These are phyloP conservation scores for Drosophila nannoptera DNA, from an alignment of 1,140 invertebrate species.

Conservation along the genomic window DNA sequence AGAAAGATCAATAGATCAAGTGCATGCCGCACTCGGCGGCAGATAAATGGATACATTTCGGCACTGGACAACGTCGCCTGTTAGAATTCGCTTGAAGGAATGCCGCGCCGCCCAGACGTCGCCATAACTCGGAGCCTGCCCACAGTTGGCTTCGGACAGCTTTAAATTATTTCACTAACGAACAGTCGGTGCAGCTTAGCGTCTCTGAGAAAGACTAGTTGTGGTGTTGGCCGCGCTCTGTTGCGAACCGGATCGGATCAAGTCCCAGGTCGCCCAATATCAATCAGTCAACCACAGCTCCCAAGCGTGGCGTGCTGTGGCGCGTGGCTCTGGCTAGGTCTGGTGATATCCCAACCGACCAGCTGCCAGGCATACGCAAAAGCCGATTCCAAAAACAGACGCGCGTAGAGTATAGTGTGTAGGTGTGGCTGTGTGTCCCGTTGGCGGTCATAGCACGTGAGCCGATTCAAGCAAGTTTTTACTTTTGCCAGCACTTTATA, in stretches of 20 bases:
- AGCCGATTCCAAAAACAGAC: conserved; percentile 18
- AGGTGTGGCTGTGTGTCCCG: conserved; percentile 10
- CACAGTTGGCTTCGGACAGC: conserved; percentile 32
- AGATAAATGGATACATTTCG: conserved; percentile 73
- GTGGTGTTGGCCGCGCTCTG: conserved; percentile 12
- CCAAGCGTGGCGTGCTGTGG: conserved; percentile 34
- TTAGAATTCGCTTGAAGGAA: conserved; percentile 52
- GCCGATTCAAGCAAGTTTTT: conserved; percentile 37
- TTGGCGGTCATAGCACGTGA: conserved; percentile 5
- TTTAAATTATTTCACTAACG: conserved; percentile 22
- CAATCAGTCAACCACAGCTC: conserved; percentile 61
- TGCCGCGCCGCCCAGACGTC: conserved; percentile 67
- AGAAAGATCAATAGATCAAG: conserved; percentile 78
- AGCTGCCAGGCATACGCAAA: conserved; percentile 23
- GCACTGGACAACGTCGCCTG: conserved; percentile 38
- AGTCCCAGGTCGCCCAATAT: conserved; percentile 63
- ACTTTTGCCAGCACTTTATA: conserved; percentile 34
- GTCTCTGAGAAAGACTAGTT: conserved; percentile 17
- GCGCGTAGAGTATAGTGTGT: conserved; percentile 20
- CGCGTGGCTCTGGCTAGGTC: conserved; percentile 35
- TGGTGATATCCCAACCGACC: conserved; percentile 10
- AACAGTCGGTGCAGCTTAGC: conserved; percentile 43
- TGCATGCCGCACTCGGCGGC: conserved; percentile 63
- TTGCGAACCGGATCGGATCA: conserved; percentile 5
- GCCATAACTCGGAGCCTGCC: conserved; percentile 46